Evolutionary conservation across 1,140 invertebrate genomes (phyloP), one percentile per base, ranked within the genome.

Genomic region (Artemia franciscana): DNA sequence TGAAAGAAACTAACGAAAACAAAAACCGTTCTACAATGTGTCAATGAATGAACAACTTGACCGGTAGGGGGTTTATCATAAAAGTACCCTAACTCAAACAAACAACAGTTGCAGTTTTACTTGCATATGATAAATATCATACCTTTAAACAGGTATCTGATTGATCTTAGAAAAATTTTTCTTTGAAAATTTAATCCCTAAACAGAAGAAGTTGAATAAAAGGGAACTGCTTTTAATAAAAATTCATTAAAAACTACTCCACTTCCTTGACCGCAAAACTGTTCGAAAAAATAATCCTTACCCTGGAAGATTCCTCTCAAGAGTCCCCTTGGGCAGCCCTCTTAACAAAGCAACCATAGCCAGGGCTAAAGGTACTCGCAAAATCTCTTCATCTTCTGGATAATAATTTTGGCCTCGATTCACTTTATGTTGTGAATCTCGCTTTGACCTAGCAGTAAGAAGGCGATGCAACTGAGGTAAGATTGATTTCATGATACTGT

Each of bases 281-380:
- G 71, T 68, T 77, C 78, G 68, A 65, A 70, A 69, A 57, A 68
- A 67, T 59, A 64, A 7, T 60, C 75, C 72, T 77, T 74, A 87
- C 86, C 84, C 82, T 26, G 88, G 83, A 30, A 96, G 72, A 74
- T 90, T 85, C 59, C 78, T 72, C 30, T 86, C 79, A 15, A 95
- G 69, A 25, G 89, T 72, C 64, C 79, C 73, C 65, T 79, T 74
- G 0, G 93, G 92, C 30, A 98, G 74, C 67, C 85, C 84, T 68
- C 95, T 88, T 9, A 98, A 70, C 23, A 98, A 70, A 70, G 95
- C 95, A 0, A 96, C 86, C 66, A 94, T 78, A 0, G 93, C 91
- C 39, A 96, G 73, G 1, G 91, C 90, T 66, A 98, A 83, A 0
- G 94, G 92, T 9, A 96, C 85, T 62, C 88, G 77, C 62, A 89